These are phyloP conservation scores for Agelastica alni DNA, from an alignment of 2,888 invertebrate species.

Conservation along the genomic window DNA sequence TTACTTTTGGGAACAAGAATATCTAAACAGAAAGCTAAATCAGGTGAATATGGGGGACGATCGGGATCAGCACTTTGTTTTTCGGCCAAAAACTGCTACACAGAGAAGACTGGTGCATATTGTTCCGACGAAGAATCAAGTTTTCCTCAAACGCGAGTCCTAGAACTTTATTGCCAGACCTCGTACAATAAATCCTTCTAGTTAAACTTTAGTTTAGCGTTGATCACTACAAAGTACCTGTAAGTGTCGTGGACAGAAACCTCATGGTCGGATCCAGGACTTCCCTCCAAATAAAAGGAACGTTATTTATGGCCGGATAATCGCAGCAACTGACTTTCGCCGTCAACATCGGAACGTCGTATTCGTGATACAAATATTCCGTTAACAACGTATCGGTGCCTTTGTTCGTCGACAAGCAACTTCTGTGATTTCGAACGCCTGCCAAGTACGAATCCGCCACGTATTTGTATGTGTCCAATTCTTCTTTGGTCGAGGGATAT, in stretches of 20 bases:
- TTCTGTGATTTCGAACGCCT: conserved; percentile 53
- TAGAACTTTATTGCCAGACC: no score
- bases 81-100: no score
- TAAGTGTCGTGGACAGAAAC: conserved; percentile 65
- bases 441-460: conserved; percentile 59
- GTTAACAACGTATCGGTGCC: conserved; percentile 60
- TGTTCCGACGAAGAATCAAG: no score
- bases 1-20: no score
- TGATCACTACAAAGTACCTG: conserved; percentile 56
- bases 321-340: conserved; percentile 82
- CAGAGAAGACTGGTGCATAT: no score
- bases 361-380: conserved; percentile 66
- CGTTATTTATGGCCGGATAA: conserved; percentile 69
- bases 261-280: conserved; percentile 68
- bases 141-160: no score
- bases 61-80: no score
- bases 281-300: conserved; percentile 75
- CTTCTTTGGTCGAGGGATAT: conserved; percentile 46
- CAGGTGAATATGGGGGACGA: no score
- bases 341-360: conserved; percentile 69
- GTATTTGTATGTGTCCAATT: conserved; percentile 56
- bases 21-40: no score
- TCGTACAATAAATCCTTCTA: no score
- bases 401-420: conserved; percentile 50
- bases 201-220: no score